phyloP scores from a whole-genome alignment of 2,888 invertebrate genomes.

The Lasiommata megera region DNA sequence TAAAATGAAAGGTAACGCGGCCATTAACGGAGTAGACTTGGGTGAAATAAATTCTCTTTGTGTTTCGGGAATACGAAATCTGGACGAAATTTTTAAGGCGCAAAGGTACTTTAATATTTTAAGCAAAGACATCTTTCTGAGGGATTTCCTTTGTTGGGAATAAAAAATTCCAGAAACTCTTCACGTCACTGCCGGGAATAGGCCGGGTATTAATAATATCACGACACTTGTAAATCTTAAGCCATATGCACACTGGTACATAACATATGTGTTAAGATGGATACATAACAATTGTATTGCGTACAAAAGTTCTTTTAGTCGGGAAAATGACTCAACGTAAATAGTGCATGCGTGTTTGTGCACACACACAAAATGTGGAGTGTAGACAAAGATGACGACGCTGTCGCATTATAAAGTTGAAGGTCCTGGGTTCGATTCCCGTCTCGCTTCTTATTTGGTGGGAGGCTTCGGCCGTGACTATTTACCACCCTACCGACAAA shows the following conservation, averaged over 20 bases:
- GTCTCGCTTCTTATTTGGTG: too few species aligned
- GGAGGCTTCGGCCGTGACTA: too few species aligned
- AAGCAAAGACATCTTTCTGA: constrained; percentile 18
- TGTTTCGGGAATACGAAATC: constrained; percentile 24
- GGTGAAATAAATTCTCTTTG: constrained; percentile 32
- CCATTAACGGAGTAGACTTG: constrained; percentile 29
- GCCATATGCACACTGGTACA: background rate
- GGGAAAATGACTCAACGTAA: too few species aligned
- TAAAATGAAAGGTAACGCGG: constrained; percentile 28
- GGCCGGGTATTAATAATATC: constrained; percentile 3
- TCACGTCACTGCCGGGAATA: background rate
- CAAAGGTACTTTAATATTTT: constrained; percentile 24
- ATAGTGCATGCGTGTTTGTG: too few species aligned
- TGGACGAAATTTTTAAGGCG: constrained; percentile 25
- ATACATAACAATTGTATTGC: too few species aligned
- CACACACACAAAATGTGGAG: too few species aligned
- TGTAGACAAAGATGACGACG: too few species aligned
- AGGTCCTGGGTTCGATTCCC: too few species aligned
- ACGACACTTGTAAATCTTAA: background rate
- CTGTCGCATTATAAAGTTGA: too few species aligned
- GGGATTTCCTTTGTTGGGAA: constrained; percentile 12
- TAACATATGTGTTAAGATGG: too few species aligned
- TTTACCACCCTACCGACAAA: too few species aligned
- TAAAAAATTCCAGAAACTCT: constrained; percentile 2
- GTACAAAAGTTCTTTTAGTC: too few species aligned